Evolutionary conservation across 1,140 invertebrate genomes (phyloP).

Genomic region (Nixonia krombeini): DNA sequence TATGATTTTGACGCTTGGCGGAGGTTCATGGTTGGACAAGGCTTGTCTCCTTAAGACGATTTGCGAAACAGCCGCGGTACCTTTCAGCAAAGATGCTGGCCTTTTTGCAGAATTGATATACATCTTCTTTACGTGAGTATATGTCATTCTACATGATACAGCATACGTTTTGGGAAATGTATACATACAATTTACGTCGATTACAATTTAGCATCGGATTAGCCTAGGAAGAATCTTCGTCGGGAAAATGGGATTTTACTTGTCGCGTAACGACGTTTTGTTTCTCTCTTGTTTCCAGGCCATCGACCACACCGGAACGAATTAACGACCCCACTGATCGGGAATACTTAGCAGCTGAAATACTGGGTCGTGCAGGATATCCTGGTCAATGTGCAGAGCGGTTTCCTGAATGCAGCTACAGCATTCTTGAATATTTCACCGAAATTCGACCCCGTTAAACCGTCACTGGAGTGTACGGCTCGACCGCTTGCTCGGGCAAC

Average conservation of each 20-base stretch:
- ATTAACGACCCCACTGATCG: constrained; percentile 74
- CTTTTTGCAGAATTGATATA: constrained; percentile 80
- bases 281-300: constrained; percentile 59
- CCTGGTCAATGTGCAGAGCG: constrained; percentile 73
- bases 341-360: constrained; percentile 81
- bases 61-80: constrained; percentile 80
- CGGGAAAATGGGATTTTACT: background rate
- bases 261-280: background rate
- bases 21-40: constrained; percentile 72
- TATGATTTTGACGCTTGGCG: constrained; percentile 73
- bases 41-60: constrained; percentile 81
- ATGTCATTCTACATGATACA: background rate
- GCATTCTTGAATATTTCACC: constrained; percentile 76
- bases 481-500: too few species aligned
- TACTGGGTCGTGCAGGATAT: constrained; percentile 70
- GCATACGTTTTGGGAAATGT: too few species aligned
- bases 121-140: constrained; percentile 76
- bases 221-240: too few species aligned
- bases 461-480: constrained; percentile 7
- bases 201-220: too few species aligned
- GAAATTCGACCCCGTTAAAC: constrained; percentile 41
- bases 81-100: constrained; percentile 77
- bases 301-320: constrained; percentile 77
- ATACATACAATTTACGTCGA: too few species aligned
- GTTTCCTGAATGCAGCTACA: constrained; percentile 78